Evolutionary conservation across 2,797 vertebrate species (phyloP), one percentile per base, ranked within the genome.

Genomic region (Natrix natrix): DNA sequence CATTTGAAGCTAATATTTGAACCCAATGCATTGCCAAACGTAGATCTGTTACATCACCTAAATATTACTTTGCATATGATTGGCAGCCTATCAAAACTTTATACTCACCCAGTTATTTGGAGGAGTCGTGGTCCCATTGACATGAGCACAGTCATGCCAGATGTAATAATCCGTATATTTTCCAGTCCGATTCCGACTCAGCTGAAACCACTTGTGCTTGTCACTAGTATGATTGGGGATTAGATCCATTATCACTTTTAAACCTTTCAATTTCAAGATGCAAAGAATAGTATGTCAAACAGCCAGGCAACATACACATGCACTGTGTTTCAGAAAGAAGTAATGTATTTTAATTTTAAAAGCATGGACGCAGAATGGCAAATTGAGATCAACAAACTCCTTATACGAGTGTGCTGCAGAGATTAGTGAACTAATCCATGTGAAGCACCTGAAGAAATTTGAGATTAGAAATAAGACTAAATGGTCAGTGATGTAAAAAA

Each of bases 141-240:
- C 54, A 1, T 63, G 93, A 0, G 0, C 0, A 93, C 99, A 99
- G 97, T 99, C 97, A 0, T 96, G 95, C 99, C 99, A 99, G 96
- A 99, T 95, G 20, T 99, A 99, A 97, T 99, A 99, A 95, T 99
- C 98, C 0, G 97, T 94, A 66, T 99, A 99, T 90, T 98, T 98
- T 88, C 98, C 98, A 0, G 98, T 98, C 94, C 97, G 95, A 24
- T 95, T 98, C 87, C 98, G 98, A 95, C 99, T 99, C 93, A 98
- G 93, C 95, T 99, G 98, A 96, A 99, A 99, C 99, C 99, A 99
- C n/a, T 0, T 92, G 96, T 99, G 99, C 69, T 97, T 98, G 96
- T 99, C 98, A 20, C 99, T 99, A 59, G 99, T 99, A 93, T 99
- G 99, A 97, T 99, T 99, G 86, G 99, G 99, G 97, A 99, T 99